Percentiles rank a stretch among this genome's conserved stretches.
phyloP scores from a whole-genome alignment of 2,888 invertebrate species.

The Cerastis leucographa region DNA sequence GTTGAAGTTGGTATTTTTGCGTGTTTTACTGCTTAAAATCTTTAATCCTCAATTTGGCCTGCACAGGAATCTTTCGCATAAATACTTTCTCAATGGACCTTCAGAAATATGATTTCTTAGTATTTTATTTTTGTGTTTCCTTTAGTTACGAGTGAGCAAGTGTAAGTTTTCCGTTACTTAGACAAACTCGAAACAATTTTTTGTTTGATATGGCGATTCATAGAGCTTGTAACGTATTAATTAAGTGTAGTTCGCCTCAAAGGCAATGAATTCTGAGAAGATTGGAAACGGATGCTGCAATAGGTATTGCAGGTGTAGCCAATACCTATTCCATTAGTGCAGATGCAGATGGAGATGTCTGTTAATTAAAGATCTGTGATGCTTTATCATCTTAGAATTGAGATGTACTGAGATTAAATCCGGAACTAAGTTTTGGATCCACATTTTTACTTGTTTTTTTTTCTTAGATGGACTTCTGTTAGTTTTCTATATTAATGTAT shows the following conservation, averaged over 20 bases:
- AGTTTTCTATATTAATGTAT: background rate
- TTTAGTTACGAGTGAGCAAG: background rate
- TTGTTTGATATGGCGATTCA: constrained; percentile 29
- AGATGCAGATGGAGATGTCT: constrained; percentile 16
- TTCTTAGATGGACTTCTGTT: background rate
- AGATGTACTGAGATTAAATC: background rate
- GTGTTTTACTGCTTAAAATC: background rate
- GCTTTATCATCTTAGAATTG: constrained; percentile 12
- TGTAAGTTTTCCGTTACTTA: background rate
- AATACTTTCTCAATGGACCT: background rate
- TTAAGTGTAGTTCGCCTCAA: constrained; percentile 49
- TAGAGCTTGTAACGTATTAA: constrained; percentile 46
- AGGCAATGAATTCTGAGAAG: constrained; percentile 43
- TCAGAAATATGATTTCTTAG: background rate
- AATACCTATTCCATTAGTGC: constrained; percentile 28
- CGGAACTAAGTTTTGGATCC: background rate
- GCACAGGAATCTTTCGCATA: background rate
- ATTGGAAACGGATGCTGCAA: constrained; percentile 42
- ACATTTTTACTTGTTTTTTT: background rate
- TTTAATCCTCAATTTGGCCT: background rate
- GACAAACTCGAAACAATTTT: background rate
- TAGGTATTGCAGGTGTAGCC: constrained; percentile 31
- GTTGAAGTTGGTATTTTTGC: background rate
- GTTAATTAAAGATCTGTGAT: constrained; percentile 36
- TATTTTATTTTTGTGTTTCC: background rate